Percentiles rank a stretch among this genome's conserved stretches.
Evolutionary conservation across 2,113 vertebrate genomes (phyloP).

Genomic region (Poecilia latipinna): DNA sequence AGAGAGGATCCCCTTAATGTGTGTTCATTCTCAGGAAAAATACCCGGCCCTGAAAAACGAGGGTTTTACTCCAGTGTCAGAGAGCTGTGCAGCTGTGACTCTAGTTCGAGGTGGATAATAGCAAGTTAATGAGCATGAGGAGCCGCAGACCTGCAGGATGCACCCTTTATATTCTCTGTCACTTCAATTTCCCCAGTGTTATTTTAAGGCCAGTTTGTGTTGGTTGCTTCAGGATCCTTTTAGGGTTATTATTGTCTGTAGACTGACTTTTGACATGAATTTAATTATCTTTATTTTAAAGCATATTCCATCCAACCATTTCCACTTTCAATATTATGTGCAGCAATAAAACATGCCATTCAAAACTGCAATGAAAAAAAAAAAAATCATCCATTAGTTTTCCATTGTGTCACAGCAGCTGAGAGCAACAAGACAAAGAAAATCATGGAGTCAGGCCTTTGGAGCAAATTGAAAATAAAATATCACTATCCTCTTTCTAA

Average conservation of each 20-base stretch:
- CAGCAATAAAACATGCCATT: not conserved
- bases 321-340: not conserved
- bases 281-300: not conserved
- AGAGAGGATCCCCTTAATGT: conserved; percentile 35
- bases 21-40: conserved; percentile 33
- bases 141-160: not conserved
- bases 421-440: not conserved
- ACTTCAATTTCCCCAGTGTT: not conserved
- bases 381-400: not conserved
- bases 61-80: conserved; percentile 45
- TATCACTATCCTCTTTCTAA: conserved; percentile 44
- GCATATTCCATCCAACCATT: not conserved
- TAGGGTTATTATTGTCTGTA: not conserved
- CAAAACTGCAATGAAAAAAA: not conserved
- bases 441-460: not conserved
- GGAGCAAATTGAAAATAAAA: conserved; percentile 46
- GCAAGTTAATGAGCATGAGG: conserved; percentile 6
- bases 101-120: conserved; percentile 31
- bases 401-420: not conserved
- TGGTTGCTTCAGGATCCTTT: conserved; percentile 1
- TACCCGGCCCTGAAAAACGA: conserved; percentile 23
- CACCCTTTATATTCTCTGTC: not conserved
- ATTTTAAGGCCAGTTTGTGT: not conserved
- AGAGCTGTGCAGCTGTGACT: conserved; percentile 36
- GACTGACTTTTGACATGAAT: too few species aligned